A percentile compares a stretch with the other conserved stretches of the same genome.
Evolutionary conservation across 2,888 invertebrate species (phyloP).

Genomic region (Entomobrya multifasciata): DNA sequence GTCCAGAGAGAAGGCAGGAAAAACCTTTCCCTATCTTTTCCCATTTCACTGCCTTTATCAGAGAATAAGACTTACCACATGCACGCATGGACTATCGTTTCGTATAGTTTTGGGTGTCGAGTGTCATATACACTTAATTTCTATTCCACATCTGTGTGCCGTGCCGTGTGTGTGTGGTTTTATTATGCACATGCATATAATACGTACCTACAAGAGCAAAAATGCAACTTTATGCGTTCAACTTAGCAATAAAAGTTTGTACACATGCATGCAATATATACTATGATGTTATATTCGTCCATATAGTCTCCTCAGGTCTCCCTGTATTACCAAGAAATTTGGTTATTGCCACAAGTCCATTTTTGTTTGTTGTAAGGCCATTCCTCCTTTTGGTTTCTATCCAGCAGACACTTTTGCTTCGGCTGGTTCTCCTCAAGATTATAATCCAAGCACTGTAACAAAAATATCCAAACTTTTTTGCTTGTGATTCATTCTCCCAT

Average conservation of each 20-base stretch:
- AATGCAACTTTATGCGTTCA: background rate
- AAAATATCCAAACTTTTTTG: background rate
- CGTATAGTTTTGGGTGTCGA: conserved; percentile 24
- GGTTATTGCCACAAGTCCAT: too few species aligned
- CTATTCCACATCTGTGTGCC: conserved; percentile 31
- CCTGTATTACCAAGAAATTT: too few species aligned
- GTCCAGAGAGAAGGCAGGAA: background rate
- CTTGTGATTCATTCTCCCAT: background rate
- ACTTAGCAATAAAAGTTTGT: background rate
- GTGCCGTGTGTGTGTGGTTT: conserved; percentile 9
- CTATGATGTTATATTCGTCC: background rate
- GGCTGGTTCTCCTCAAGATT: too few species aligned
- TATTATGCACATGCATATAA: background rate
- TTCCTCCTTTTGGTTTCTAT: too few species aligned
- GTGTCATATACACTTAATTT: conserved; percentile 12
- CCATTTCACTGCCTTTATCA: background rate
- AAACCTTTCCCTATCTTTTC: background rate
- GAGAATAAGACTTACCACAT: background rate
- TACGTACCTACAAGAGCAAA: background rate
- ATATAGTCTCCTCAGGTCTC: too few species aligned
- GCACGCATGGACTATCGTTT: conserved; percentile 5
- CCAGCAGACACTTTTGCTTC: too few species aligned
- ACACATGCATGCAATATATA: background rate
- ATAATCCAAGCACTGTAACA: background rate
- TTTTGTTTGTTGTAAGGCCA: too few species aligned